These are phyloP conservation scores for Morone chrysops DNA, from an alignment of 2,113 vertebrate genomes.

Conservation along the genomic window DNA sequence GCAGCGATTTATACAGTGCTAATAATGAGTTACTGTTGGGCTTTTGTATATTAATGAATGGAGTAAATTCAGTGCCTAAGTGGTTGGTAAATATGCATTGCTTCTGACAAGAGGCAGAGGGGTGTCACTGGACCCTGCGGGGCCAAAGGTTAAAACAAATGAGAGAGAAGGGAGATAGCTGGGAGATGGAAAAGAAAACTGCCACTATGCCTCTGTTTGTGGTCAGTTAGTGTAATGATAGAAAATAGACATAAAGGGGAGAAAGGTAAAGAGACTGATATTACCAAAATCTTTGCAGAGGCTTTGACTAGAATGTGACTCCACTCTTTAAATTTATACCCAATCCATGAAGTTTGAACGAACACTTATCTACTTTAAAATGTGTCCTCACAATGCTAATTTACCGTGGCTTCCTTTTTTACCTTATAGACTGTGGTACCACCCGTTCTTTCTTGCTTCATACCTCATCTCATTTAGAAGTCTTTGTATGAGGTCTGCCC, in stretches of 20 bases:
- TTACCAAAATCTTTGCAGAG: not conserved
- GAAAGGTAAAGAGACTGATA: not conserved
- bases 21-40: constrained; percentile 49
- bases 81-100: constrained; percentile 46
- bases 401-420: not conserved
- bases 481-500: not conserved
- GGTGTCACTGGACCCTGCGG: not conserved
- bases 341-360: not conserved
- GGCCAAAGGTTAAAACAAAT: constrained; percentile 51
- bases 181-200: not conserved
- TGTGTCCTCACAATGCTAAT: not conserved
- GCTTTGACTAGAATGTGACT: not conserved
- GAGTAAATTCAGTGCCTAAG: not conserved
- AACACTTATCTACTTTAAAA: not conserved
- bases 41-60: constrained; percentile 35
- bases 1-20: constrained; percentile 24
- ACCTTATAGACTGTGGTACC: not conserved
- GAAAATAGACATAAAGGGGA: not conserved
- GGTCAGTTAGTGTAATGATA: not conserved
- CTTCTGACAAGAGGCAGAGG: constrained; percentile 17
- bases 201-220: not conserved
- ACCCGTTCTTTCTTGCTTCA: not conserved
- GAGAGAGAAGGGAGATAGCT: not conserved
- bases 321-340: not conserved
- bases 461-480: not conserved